These are phyloP conservation scores for Chelonus insularis DNA, from an alignment of 1,140 invertebrate species.

Conservation along the genomic window DNA sequence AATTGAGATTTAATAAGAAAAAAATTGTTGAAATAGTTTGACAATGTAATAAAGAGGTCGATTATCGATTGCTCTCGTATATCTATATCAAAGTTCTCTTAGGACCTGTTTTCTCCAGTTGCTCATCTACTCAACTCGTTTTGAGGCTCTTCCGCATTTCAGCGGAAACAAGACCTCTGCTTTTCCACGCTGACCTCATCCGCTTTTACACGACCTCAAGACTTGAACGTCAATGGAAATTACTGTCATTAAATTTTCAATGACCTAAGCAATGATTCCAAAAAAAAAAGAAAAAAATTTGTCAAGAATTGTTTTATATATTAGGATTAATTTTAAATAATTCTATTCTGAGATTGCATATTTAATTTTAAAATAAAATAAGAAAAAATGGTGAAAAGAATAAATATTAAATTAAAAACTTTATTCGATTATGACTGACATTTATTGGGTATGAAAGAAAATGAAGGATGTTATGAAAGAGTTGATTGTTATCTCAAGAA, in stretches of 20 bases:
- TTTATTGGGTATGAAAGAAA: too few species aligned
- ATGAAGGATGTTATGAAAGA: too few species aligned
- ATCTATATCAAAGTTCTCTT: constrained; percentile 27
- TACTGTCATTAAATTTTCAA: constrained; percentile 12
- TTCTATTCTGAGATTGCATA: too few species aligned
- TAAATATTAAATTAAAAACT: too few species aligned
- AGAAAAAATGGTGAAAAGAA: too few species aligned
- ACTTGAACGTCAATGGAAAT: constrained; percentile 8
- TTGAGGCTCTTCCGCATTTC: background rate
- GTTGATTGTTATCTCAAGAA: too few species aligned
- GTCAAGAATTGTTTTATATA: too few species aligned
- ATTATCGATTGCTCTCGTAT: constrained; percentile 37
- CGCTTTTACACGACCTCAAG: background rate
- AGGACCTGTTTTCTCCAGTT: background rate
- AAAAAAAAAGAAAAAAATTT: too few species aligned
- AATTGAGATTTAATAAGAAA: too few species aligned
- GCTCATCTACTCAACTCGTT: background rate
- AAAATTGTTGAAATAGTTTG: background rate
- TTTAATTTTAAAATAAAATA: too few species aligned
- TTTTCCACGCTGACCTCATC: constrained; percentile 20
- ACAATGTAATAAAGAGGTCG: constrained; percentile 30
- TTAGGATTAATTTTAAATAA: too few species aligned
- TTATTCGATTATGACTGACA: too few species aligned
- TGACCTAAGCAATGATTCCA: background rate
- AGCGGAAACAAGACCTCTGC: background rate